phyloP scores from a whole-genome alignment of 2,888 invertebrate species.

The Ennomos fuscantarius region DNA sequence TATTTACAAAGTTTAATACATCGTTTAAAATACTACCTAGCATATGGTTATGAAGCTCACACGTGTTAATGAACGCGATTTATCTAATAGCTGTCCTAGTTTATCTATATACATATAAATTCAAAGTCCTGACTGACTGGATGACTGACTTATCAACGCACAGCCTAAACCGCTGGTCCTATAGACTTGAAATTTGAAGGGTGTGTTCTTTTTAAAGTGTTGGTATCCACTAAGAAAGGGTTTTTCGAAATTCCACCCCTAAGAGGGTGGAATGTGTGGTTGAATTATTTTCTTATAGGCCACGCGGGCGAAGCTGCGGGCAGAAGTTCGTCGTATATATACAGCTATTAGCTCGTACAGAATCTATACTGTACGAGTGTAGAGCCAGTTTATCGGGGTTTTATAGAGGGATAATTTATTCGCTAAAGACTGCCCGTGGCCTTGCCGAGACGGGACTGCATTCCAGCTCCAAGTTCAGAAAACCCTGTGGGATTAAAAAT shows the following conservation, averaged over 20 bases:
- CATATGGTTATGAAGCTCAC: slow-evolving; percentile 30
- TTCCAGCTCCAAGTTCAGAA: slow-evolving; percentile 72
- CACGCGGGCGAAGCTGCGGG: too few relatives aligned
- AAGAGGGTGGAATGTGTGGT: too few relatives aligned
- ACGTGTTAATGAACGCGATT: slow-evolving; percentile 44
- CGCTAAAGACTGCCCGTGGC: slow-evolving; percentile 72
- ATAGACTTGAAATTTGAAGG: too few relatives aligned
- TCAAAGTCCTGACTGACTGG: too few relatives aligned
- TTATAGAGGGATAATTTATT: slow-evolving; percentile 76
- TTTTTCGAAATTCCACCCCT: too few relatives aligned
- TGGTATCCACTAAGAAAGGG: too few relatives aligned
- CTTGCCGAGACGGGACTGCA: slow-evolving; percentile 65
- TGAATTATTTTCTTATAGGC: too few relatives aligned
- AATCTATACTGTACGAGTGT: slow-evolving; percentile 56
- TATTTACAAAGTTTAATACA: slow-evolving; percentile 26
- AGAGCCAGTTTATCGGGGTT: slow-evolving; percentile 62
- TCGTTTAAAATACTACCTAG: slow-evolving; percentile 12
- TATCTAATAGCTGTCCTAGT: slow-evolving; percentile 64
- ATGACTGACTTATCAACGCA: too few relatives aligned
- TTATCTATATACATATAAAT: too few relatives aligned
- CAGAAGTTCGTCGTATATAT: too few relatives aligned
- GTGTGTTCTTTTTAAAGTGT: too few relatives aligned
- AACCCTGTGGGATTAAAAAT: slow-evolving; percentile 69
- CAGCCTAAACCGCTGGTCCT: too few relatives aligned
- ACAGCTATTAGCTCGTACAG: slow-evolving; percentile 65